Evolutionary conservation across 35 echinoderm and acorn worm species (phyloP).

Genomic region (Acanthaster planci): DNA sequence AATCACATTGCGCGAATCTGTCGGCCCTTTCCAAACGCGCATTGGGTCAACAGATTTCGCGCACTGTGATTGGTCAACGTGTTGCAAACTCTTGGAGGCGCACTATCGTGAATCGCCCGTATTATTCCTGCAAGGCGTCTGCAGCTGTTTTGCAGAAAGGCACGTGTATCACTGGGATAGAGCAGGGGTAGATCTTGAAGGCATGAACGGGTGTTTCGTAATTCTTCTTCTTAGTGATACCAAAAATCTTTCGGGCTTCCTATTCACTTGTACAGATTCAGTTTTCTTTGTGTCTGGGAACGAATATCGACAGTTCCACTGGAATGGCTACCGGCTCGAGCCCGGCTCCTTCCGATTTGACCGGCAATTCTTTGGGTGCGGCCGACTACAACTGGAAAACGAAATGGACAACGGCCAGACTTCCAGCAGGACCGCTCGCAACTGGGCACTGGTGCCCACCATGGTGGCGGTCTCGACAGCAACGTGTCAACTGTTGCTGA

Average conservation of each 20-base stretch:
- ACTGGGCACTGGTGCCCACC: background rate
- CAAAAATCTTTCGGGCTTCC: background rate
- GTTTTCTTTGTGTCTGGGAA: background rate
- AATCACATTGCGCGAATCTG: too few species aligned
- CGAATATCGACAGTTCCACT: background rate
- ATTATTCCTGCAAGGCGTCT: too few species aligned
- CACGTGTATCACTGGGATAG: too few species aligned
- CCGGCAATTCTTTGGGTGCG: constrained; percentile 1
- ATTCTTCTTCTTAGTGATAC: too few species aligned
- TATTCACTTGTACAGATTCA: background rate
- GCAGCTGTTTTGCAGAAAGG: too few species aligned
- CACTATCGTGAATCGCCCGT: too few species aligned
- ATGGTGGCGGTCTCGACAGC: background rate
- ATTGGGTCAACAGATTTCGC: too few species aligned
- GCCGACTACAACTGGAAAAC: background rate
- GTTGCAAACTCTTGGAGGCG: too few species aligned
- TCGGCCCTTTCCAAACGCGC: too few species aligned
- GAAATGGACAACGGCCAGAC: background rate
- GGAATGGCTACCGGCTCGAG: background rate
- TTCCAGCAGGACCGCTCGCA: background rate
- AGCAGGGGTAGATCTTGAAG: too few species aligned
- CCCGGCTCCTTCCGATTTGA: background rate
- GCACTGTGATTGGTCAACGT: too few species aligned
- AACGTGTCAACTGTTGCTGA: background rate
- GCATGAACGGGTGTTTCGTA: too few species aligned